Percentiles rank a stretch among this genome's conserved stretches.
Evolutionary conservation across 2,797 vertebrate genomes (phyloP).

Genomic region (Bradypus variegatus): DNA sequence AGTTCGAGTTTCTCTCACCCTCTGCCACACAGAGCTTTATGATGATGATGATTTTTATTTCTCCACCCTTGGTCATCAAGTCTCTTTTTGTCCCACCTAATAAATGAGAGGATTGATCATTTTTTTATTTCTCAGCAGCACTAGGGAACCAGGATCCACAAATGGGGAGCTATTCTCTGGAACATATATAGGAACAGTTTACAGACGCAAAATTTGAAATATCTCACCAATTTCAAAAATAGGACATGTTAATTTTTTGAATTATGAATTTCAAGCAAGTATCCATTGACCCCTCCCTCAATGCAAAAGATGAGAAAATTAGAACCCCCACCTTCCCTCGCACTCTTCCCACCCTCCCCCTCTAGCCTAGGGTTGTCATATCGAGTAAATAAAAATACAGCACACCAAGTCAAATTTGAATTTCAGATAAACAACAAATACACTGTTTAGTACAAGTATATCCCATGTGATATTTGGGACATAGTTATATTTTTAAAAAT

Average conservation of each 20-base stretch:
- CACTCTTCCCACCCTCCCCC: background rate
- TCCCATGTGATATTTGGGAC: background rate
- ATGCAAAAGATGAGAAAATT: background rate
- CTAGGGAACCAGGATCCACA: background rate
- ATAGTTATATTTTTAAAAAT: background rate
- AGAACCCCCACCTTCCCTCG: background rate
- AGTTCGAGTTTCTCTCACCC: background rate
- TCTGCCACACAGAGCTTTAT: background rate
- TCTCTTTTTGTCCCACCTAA: background rate
- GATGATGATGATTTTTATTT: background rate
- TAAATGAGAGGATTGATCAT: background rate
- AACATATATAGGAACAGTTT: background rate
- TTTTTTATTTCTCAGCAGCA: background rate
- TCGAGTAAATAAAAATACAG: background rate
- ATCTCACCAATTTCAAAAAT: background rate
- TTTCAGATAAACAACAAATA: background rate
- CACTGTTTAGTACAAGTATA: background rate
- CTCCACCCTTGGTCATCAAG: background rate
- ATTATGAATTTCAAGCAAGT: background rate
- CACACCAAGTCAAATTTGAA: background rate
- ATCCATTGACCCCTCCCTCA: background rate
- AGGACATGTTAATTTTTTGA: background rate
- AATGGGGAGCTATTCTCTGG: background rate
- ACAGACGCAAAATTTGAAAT: background rate
- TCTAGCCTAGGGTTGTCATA: background rate